These are phyloP conservation scores for Anoplophora glabripennis DNA, from an alignment of 1,140 invertebrate genomes.

Conservation along the genomic window DNA sequence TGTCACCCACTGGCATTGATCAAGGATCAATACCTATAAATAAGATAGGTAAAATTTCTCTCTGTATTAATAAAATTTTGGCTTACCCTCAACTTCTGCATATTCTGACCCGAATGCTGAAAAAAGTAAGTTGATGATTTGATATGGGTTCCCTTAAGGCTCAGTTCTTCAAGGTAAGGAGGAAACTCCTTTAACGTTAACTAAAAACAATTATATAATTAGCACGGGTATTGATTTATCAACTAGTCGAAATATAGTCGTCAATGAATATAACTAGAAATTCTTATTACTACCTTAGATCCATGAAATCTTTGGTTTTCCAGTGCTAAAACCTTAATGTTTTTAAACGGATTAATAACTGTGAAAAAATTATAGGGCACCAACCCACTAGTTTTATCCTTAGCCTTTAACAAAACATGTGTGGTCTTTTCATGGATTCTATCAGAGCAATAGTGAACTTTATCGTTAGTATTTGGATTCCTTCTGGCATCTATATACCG, in stretches of 20 bases:
- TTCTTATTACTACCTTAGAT: conserved; percentile 18
- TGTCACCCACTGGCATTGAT: conserved; percentile 37
- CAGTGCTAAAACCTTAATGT: conserved; percentile 34
- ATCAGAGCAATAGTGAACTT: conserved; percentile 30
- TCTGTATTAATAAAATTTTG: conserved; percentile 1
- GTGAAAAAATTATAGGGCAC: conserved; percentile 16
- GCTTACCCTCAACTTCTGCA: conserved; percentile 37
- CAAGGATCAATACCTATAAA: conserved; percentile 39
- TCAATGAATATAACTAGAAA: background rate
- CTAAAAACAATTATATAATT: conserved; percentile 7
- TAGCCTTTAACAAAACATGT: conserved; percentile 26
- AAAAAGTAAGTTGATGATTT: conserved; percentile 32
- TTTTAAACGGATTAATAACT: conserved; percentile 11
- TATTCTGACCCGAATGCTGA: conserved; percentile 19
- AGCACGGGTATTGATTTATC: background rate
- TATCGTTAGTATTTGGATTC: conserved; percentile 25
- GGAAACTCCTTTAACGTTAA: conserved; percentile 29
- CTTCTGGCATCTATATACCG: conserved; percentile 30
- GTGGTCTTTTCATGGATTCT: conserved; percentile 29
- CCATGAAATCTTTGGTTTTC: conserved; percentile 34
- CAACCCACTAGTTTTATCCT: conserved; percentile 18
- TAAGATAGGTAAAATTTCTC: background rate
- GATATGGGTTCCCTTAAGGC: conserved; percentile 33
- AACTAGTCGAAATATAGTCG: background rate
- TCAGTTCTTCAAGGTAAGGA: conserved; percentile 32